A percentile compares a stretch with the other conserved stretches of the same genome.
phyloP scores from a whole-genome alignment of 2,888 invertebrate species.

The Noctua comes region DNA sequence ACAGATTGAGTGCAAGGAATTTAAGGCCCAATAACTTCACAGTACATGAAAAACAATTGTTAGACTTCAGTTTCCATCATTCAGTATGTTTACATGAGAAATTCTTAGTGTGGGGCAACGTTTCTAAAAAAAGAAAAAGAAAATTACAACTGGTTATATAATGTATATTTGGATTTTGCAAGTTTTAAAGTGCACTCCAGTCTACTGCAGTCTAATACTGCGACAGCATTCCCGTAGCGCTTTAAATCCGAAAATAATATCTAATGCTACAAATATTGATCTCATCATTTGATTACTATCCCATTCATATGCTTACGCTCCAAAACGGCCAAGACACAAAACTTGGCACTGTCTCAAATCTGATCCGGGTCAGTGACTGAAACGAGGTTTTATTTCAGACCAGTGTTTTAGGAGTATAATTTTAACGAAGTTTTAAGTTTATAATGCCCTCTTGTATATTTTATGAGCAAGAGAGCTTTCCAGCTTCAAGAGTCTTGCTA shows the following conservation, averaged over 20 bases:
- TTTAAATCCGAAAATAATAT: constrained; percentile 6
- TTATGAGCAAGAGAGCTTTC: constrained; percentile 8
- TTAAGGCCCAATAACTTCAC: constrained; percentile 18
- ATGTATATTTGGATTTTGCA: too few species aligned
- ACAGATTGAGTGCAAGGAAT: constrained; percentile 46
- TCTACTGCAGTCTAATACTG: neutral
- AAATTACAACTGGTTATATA: constrained; percentile 1
- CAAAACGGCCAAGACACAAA: constrained; percentile 38
- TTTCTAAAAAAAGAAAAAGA: too few species aligned
- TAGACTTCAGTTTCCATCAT: neutral
- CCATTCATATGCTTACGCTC: constrained; percentile 37
- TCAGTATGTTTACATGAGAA: neutral
- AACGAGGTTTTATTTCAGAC: constrained; percentile 37
- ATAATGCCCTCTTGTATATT: constrained; percentile 8
- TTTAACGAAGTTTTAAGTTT: constrained; percentile 32
- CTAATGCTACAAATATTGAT: constrained; percentile 39
- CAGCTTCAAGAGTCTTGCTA: neutral
- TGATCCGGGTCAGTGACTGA: constrained; percentile 48
- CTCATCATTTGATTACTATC: constrained; percentile 43
- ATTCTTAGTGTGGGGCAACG: too few species aligned
- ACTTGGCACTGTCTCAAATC: constrained; percentile 53
- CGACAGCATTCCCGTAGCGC: neutral
- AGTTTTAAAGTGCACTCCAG: neutral
- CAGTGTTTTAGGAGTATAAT: constrained; percentile 27
- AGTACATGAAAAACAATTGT: constrained; percentile 19